These are phyloP conservation scores for Eledona agricola DNA, from an alignment of 2,888 invertebrate genomes.

Conservation along the genomic window DNA sequence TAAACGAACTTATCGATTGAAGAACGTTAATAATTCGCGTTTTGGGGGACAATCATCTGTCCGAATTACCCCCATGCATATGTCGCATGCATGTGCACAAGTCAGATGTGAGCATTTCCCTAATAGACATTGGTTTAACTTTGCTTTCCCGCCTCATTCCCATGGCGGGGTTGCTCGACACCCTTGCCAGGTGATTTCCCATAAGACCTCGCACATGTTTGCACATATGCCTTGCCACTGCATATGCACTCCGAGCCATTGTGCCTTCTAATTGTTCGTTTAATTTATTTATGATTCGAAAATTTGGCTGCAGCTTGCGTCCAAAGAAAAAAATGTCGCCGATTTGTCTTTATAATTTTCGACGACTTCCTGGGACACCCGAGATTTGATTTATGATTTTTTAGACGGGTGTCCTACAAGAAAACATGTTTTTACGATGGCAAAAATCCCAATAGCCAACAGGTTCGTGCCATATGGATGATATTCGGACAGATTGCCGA, in stretches of 20 bases:
- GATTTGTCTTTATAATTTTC: not conserved
- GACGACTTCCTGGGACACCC: not conserved
- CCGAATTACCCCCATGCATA: conserved; percentile 41
- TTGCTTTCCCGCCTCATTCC: conserved; percentile 51
- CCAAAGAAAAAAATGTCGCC: not conserved
- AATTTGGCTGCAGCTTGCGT: conserved; percentile 56
- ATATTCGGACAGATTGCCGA: conserved; percentile 51
- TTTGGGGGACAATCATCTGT: too few relatives aligned
- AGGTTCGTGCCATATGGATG: conserved; percentile 51
- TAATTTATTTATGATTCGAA: conserved; percentile 62
- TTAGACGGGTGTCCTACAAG: conserved; percentile 5
- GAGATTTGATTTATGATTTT: conserved; percentile 20
- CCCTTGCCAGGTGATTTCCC: conserved; percentile 64
- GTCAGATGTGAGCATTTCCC: conserved; percentile 47
- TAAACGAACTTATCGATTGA: too few relatives aligned
- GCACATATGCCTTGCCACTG: conserved; percentile 60
- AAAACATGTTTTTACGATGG: conserved; percentile 34
- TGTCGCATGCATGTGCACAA: conserved; percentile 41
- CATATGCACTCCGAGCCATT: conserved; percentile 56
- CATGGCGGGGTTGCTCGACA: conserved; percentile 51
- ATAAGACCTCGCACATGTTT: conserved; percentile 64
- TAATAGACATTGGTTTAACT: conserved; percentile 52
- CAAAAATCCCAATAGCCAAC: conserved; percentile 44
- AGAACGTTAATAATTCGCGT: too few relatives aligned
- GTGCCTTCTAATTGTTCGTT: conserved; percentile 61